Conservation (phyloP, 2,113 vertebrate genomes). For the Narcine bancroftii region DNA sequence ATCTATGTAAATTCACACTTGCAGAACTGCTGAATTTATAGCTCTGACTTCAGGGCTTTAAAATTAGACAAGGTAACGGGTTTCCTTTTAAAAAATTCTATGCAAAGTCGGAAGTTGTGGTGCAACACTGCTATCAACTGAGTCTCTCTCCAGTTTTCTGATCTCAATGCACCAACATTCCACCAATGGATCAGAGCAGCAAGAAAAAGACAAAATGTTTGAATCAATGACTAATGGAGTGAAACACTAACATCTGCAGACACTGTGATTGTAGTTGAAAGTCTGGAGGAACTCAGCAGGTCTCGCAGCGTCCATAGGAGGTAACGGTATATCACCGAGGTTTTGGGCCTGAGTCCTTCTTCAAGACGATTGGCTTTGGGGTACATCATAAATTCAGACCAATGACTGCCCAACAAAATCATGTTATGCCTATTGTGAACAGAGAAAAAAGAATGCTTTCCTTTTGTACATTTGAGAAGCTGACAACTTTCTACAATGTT, state of each 20-base stretch:
- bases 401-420: background rate
- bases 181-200: background rate
- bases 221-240: background rate
- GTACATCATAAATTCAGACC: too few species aligned
- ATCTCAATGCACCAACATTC: background rate
- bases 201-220: background rate
- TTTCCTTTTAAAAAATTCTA: background rate
- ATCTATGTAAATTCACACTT: background rate
- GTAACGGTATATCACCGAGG: too few species aligned
- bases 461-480: background rate
- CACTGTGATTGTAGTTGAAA: too few species aligned
- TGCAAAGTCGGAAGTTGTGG: background rate
- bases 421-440: background rate
- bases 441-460: background rate
- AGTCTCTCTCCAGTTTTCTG: background rate
- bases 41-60: background rate
- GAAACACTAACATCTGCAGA: too few species aligned
- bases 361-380: too few species aligned
- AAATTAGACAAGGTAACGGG: background rate
- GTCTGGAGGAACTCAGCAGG: too few species aligned
- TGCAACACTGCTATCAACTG: background rate
- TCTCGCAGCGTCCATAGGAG: too few species aligned
- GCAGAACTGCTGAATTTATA: background rate
- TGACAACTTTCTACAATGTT: background rate
- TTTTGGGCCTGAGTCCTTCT: too few species aligned